A percentile compares a stretch with the other conserved stretches of the same genome.
Conservation (phyloP, 2,888 invertebrate species). For the Melolontha melolontha region DNA sequence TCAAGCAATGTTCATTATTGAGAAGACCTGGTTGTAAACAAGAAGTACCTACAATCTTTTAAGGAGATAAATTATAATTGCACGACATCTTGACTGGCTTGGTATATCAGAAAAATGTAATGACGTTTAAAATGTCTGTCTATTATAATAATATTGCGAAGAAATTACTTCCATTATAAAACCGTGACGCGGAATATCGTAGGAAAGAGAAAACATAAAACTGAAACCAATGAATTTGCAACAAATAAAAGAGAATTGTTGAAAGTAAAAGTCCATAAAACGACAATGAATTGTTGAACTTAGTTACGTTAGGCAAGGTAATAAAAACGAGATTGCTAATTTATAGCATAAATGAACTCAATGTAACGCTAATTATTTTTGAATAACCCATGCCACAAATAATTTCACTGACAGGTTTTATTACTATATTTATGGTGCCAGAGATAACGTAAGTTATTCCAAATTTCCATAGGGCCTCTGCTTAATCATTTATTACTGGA, state of each 20-base stretch:
- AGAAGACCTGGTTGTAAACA: too few species aligned
- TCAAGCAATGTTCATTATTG: too few species aligned
- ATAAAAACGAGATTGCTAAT: slow-evolving; percentile 49
- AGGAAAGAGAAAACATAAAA: slow-evolving; percentile 16
- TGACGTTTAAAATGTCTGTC: too few species aligned
- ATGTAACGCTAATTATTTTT: slow-evolving; percentile 48
- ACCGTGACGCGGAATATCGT: not conserved
- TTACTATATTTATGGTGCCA: slow-evolving; percentile 41
- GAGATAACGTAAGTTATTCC: slow-evolving; percentile 27
- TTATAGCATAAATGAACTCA: slow-evolving; percentile 49
- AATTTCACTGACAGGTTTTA: slow-evolving; percentile 40
- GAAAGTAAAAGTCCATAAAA: slow-evolving; percentile 35
- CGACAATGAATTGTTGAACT: slow-evolving; percentile 39
- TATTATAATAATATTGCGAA: too few species aligned
- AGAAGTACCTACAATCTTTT: too few species aligned
- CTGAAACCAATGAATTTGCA: slow-evolving; percentile 33
- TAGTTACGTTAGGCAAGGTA: slow-evolving; percentile 34
- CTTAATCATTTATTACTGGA: slow-evolving; percentile 11
- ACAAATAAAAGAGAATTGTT: slow-evolving; percentile 25
- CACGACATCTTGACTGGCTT: too few species aligned
- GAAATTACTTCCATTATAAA: not conserved
- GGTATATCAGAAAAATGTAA: too few species aligned
- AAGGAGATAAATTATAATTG: too few species aligned
- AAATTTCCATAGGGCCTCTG: not conserved
- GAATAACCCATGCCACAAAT: slow-evolving; percentile 31